phyloP scores from a whole-genome alignment of 1,140 invertebrate species.

The Hylaeus volcanicus region DNA sequence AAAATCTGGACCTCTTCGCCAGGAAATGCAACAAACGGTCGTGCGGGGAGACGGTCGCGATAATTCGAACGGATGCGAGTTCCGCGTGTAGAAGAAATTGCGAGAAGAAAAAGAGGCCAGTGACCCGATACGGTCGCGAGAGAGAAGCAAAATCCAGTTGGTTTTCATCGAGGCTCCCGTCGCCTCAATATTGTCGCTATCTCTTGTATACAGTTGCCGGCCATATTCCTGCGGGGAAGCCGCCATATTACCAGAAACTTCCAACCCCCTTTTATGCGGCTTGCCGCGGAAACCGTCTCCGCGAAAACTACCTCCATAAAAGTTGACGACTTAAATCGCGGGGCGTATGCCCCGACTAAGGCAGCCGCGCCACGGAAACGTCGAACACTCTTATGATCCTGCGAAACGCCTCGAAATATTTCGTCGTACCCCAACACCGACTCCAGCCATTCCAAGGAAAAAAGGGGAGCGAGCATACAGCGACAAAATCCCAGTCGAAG shows the following conservation, averaged over 20 bases:
- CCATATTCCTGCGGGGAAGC: slow-evolving; percentile 73
- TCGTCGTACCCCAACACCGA: slow-evolving; percentile 6
- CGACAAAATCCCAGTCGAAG: neutral
- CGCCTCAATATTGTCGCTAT: slow-evolving; percentile 77
- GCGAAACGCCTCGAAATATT: slow-evolving; percentile 64
- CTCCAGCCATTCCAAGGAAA: neutral
- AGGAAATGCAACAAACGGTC: slow-evolving; percentile 24
- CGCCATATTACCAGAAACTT: slow-evolving; percentile 77
- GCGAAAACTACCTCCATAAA: slow-evolving; percentile 78
- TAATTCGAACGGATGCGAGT: too few relatives aligned
- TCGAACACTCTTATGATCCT: slow-evolving; percentile 60
- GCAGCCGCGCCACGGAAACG: slow-evolving; percentile 27
- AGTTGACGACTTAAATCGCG: slow-evolving; percentile 78
- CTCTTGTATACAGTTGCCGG: slow-evolving; percentile 77
- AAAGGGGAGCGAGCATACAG: neutral
- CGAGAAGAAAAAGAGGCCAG: slow-evolving; percentile 8
- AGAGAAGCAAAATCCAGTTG: slow-evolving; percentile 42
- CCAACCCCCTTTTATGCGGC: slow-evolving; percentile 70
- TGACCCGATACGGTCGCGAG: slow-evolving; percentile 11
- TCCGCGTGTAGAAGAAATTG: neutral
- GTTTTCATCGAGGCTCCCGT: slow-evolving; percentile 48
- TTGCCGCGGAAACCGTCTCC: slow-evolving; percentile 67
- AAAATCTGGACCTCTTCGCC: slow-evolving; percentile 30
- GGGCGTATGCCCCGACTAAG: slow-evolving; percentile 71
- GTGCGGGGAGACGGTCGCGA: too few relatives aligned